A percentile compares a stretch with the other conserved stretches of the same genome.
Conservation (phyloP, 2,113 vertebrate genomes). For the Dicerorhinus sumatrensis region DNA sequence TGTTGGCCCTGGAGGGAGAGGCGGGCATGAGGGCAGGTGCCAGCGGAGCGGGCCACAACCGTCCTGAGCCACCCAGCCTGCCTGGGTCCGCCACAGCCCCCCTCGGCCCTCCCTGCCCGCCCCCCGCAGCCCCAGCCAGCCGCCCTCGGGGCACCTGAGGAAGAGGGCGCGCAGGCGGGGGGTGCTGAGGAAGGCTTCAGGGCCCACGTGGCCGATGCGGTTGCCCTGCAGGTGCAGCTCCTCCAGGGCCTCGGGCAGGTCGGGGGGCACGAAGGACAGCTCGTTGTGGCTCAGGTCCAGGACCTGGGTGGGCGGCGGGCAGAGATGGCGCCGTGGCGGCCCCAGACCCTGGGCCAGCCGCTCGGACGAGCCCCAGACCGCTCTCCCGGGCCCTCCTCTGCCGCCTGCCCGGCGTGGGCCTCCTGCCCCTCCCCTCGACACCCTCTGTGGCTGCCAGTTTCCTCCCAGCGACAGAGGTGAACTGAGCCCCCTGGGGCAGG, state of each 20-base stretch:
- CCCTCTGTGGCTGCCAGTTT: neutral
- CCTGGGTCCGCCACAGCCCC: neutral
- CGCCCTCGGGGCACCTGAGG: slow-evolving; percentile 74
- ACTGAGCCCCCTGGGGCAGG: neutral
- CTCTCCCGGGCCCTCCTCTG: rapidly evolving
- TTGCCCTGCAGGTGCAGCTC: slow-evolving; percentile 83
- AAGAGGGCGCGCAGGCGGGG: slow-evolving; percentile 75
- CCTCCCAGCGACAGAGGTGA: neutral
- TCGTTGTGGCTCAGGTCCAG: slow-evolving; percentile 84
- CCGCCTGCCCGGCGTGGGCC: neutral
- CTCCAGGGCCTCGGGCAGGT: slow-evolving; percentile 83
- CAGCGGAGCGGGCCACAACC: neutral
- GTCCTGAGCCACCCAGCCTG: rapidly evolving
- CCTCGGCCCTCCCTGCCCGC: neutral
- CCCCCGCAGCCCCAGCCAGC: rapidly evolving
- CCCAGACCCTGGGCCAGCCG: neutral
- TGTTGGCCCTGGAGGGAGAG: slow-evolving; percentile 74
- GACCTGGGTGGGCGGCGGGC: slow-evolving; percentile 66
- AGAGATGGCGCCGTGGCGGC: rapidly evolving
- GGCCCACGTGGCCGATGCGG: slow-evolving; percentile 76
- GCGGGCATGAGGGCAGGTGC: neutral
- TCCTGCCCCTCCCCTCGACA: neutral
- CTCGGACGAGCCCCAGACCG: neutral
- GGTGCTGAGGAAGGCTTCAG: slow-evolving; percentile 78
- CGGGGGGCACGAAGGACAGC: slow-evolving; percentile 83